Percentiles rank a stretch among this genome's conserved stretches.
Evolutionary conservation across 2,797 vertebrate species (phyloP).

Genomic region (Erithacus rubecula): DNA sequence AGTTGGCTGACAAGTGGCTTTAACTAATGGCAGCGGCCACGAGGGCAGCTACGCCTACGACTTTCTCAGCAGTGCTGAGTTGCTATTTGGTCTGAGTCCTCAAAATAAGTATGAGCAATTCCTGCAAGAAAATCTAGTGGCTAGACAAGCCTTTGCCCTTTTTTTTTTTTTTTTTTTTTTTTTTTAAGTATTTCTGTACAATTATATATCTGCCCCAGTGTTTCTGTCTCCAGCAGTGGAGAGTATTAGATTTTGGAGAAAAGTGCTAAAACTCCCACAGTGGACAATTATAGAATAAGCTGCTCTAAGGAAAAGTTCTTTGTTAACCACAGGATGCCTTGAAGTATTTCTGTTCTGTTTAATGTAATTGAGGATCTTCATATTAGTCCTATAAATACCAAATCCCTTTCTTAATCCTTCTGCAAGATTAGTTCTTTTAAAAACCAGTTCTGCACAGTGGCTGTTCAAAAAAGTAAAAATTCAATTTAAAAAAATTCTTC

Average conservation of each 20-base stretch:
- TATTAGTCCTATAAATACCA: constrained; percentile 31
- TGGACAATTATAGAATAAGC: constrained; percentile 62
- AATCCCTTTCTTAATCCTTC: constrained; percentile 39
- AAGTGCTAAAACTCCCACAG: constrained; percentile 55
- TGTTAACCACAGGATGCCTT: not conserved
- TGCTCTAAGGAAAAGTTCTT: constrained; percentile 20
- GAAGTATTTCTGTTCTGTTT: constrained; percentile 39
- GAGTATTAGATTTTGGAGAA: constrained; percentile 29
- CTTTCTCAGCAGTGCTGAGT: not conserved
- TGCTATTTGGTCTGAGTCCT: not conserved
- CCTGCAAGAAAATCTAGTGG: not conserved
- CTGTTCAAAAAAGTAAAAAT: not conserved
- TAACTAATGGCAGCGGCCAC: not conserved
- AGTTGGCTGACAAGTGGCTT: not conserved
- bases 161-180: not conserved
- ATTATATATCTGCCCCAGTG: not conserved
- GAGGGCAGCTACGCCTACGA: not conserved
- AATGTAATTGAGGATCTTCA: constrained; percentile 28
- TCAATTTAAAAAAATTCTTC: not conserved
- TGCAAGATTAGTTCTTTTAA: not conserved
- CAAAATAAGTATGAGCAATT: not conserved
- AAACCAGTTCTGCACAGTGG: not conserved
- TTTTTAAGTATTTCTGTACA: not conserved
- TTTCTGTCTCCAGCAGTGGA: constrained; percentile 50
- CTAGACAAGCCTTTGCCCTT: not conserved